A percentile compares a stretch with the other conserved stretches of the same genome.
These are phyloP conservation scores for Threskiornis aethiopicus DNA, from an alignment of 2,797 vertebrate genomes.

Conservation along the genomic window DNA sequence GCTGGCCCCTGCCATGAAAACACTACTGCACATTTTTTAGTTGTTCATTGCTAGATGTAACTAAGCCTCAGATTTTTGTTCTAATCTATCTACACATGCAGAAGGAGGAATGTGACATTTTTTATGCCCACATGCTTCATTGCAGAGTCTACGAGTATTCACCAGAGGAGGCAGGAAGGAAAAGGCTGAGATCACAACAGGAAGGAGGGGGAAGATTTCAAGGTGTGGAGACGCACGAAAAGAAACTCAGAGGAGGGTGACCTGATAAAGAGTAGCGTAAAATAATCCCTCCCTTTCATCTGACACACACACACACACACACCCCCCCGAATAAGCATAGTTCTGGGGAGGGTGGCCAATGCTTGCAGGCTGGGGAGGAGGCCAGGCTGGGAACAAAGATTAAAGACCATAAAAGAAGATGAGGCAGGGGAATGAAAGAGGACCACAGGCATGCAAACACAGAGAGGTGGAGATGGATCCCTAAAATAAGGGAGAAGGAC, in stretches of 20 bases:
- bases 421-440: not conserved
- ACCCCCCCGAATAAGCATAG: not conserved
- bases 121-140: not conserved
- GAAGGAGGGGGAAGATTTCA: constrained; percentile 33
- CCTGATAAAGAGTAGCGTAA: not conserved
- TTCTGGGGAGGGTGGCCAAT: not conserved
- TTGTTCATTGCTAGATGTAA: not conserved
- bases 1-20: not conserved
- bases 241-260: not conserved
- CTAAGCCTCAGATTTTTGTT: not conserved
- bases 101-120: not conserved
- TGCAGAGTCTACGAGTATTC: not conserved
- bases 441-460: not conserved
- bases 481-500: not conserved
- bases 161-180: constrained; percentile 39
- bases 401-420: not conserved
- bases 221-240: not conserved
- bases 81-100: not conserved
- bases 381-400: not conserved
- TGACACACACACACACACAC: no score
- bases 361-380: not conserved
- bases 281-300: not conserved
- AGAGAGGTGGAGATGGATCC: not conserved
- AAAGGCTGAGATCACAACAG: constrained; percentile 41
- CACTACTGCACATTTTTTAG: not conserved